Evolutionary conservation across 2,888 invertebrate species (phyloP).

Genomic region (Lasioglossum villosulum): DNA sequence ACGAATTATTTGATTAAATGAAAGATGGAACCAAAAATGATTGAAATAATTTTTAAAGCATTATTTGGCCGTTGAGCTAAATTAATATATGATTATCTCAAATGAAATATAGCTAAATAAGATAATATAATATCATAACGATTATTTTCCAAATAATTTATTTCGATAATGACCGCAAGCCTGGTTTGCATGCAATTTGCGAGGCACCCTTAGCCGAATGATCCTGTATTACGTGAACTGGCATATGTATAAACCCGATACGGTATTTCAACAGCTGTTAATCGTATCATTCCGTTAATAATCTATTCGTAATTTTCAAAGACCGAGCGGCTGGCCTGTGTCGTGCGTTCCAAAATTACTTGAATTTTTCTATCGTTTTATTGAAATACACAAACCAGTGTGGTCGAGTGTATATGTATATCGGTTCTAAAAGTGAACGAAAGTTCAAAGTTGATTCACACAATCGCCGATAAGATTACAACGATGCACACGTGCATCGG

Average conservation of each 20-base stretch:
- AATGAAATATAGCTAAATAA: too few species aligned
- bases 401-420: constrained; percentile 11
- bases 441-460: constrained; percentile 70
- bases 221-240: background rate
- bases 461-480: constrained; percentile 67
- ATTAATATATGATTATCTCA: too few species aligned
- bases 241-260: background rate
- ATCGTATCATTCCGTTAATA: background rate
- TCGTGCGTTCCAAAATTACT: background rate
- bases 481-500: constrained; percentile 53
- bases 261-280: background rate
- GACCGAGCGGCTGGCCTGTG: background rate
- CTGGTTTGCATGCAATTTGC: too few species aligned
- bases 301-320: background rate
- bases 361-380: constrained; percentile 4
- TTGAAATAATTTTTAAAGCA: too few species aligned
- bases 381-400: background rate
- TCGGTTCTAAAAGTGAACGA: constrained; percentile 47
- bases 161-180: too few species aligned
- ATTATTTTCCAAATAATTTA: too few species aligned
- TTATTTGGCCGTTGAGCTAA: too few species aligned
- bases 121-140: too few species aligned
- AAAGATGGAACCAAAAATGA: too few species aligned
- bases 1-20: too few species aligned
- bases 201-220: background rate